phyloP scores from a whole-genome alignment of 2,797 vertebrate species.

The Buceros bicornis region DNA sequence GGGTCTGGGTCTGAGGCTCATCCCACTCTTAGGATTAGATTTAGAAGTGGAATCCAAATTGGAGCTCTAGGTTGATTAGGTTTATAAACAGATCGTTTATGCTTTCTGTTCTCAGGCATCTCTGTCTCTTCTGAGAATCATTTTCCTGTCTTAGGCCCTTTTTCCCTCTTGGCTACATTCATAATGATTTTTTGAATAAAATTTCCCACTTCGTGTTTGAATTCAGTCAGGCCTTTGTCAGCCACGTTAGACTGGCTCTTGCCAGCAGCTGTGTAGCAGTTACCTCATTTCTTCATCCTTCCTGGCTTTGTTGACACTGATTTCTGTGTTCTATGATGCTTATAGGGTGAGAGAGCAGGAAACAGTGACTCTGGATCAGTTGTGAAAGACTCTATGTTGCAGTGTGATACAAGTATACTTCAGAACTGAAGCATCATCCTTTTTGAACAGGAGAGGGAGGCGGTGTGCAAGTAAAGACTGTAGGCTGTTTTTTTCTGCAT shows the following conservation, averaged over 20 bases:
- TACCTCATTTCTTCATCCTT: neutral
- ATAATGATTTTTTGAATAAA: neutral
- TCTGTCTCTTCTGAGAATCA: neutral
- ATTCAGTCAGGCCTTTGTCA: neutral
- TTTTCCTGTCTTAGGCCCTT: neutral
- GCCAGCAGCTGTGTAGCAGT: neutral
- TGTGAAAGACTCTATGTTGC: neutral
- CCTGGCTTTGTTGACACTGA: neutral
- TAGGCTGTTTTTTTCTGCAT: neutral
- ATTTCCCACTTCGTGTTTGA: neutral
- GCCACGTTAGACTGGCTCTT: neutral
- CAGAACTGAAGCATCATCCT: neutral
- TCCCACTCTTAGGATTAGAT: neutral
- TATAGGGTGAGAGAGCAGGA: neutral
- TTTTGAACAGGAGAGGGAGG: slow-evolving; percentile 36
- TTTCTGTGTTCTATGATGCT: neutral
- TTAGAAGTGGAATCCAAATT: neutral
- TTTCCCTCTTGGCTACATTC: neutral
- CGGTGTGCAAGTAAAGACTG: neutral
- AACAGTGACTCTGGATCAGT: neutral
- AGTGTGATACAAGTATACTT: neutral
- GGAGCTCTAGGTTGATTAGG: neutral
- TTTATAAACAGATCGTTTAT: neutral
- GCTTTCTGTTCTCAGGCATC: neutral
- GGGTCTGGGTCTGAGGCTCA: neutral